These are phyloP conservation scores for Onychomys arenicola DNA, from an alignment of 2,797 vertebrate genomes.

Conservation along the genomic window DNA sequence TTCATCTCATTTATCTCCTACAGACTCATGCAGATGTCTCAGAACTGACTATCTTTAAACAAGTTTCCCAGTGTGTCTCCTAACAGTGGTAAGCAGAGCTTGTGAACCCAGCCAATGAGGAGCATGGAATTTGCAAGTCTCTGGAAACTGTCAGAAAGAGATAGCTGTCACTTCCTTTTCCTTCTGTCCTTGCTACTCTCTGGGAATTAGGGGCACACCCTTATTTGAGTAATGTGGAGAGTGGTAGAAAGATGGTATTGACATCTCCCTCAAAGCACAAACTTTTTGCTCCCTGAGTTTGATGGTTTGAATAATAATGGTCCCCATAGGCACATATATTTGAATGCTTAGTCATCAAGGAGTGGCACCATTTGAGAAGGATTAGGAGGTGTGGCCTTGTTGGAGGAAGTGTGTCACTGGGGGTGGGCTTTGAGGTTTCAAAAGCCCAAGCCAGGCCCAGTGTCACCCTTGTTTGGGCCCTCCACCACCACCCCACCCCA, in stretches of 20 bases:
- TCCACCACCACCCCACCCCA: background rate
- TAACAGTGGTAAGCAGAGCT: background rate
- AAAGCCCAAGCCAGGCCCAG: background rate
- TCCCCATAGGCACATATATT: background rate
- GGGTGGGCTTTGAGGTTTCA: background rate
- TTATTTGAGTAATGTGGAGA: background rate
- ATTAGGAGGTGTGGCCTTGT: background rate
- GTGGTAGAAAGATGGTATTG: background rate
- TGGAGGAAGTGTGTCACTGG: background rate
- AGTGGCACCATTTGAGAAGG: background rate
- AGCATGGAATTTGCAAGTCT: background rate
- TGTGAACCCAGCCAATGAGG: background rate
- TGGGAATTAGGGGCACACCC: background rate
- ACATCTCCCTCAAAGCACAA: background rate
- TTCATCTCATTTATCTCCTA: background rate
- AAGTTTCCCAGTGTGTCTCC: background rate
- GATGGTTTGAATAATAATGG: background rate
- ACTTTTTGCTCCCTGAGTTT: background rate
- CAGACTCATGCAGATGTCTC: background rate
- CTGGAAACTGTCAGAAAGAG: background rate
- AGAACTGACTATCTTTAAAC: background rate
- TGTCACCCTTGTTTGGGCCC: background rate
- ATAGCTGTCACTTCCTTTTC: background rate
- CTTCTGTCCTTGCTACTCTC: background rate
- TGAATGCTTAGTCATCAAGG: background rate